These are phyloP conservation scores for Leucopsar rothschildi DNA, from an alignment of 2,113 vertebrate species.

Conservation along the genomic window DNA sequence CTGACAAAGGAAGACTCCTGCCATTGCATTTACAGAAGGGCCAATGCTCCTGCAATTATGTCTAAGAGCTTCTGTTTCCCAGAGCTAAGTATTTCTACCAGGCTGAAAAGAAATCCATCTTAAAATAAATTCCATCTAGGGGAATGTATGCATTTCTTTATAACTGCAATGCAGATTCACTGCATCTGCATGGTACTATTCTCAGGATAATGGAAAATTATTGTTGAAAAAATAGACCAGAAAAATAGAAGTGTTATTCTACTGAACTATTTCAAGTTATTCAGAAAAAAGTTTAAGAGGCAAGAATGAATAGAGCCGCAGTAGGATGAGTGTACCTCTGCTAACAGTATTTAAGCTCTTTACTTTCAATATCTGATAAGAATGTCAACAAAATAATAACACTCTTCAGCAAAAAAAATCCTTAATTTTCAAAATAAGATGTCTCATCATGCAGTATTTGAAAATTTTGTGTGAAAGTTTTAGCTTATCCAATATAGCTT, in stretches of 20 bases:
- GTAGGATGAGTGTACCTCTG: neutral
- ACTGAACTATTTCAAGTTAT: neutral
- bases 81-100: neutral
- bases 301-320: neutral
- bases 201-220: neutral
- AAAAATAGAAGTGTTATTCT: neutral
- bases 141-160: neutral
- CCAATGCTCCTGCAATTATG: neutral
- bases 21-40: neutral
- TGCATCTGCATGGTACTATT: fast-evolving
- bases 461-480: neutral
- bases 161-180: neutral
- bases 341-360: neutral
- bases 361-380: neutral
- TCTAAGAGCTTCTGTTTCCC: neutral
- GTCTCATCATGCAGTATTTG: neutral
- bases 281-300: neutral
- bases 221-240: neutral
- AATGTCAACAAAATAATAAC: neutral
- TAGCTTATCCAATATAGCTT: neutral
- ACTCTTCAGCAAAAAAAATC: neutral
- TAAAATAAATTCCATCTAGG: neutral
- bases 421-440: neutral
- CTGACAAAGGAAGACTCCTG: neutral
- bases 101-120: neutral